Conservation (phyloP, 2,113 vertebrate genomes). For the Junco hyemalis region DNA sequence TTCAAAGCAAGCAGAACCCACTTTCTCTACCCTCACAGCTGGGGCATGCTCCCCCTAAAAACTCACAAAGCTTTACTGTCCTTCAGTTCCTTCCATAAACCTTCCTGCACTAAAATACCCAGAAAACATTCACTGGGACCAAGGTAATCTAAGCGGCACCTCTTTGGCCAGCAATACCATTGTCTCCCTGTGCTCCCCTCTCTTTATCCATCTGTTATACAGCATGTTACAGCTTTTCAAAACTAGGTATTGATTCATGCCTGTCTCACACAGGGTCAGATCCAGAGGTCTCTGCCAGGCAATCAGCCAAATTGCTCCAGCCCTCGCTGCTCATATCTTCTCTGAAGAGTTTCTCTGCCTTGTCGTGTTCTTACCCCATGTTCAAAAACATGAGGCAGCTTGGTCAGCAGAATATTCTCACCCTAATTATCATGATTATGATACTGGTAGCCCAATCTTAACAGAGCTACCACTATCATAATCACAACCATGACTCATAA, state of each 20-base stretch:
- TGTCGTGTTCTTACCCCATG: fast-evolving
- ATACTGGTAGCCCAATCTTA: neutral
- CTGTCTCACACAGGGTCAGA: neutral
- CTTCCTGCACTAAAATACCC: neutral
- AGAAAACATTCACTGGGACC: neutral
- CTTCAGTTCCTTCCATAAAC: neutral
- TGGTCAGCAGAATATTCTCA: neutral
- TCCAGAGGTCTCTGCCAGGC: neutral
- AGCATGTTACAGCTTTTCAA: neutral
- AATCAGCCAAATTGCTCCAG: neutral
- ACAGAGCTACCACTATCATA: neutral
- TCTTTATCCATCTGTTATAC: neutral
- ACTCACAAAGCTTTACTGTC: neutral
- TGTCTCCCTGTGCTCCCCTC: neutral
- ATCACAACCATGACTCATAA: neutral
- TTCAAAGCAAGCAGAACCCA: neutral
- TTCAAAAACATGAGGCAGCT: neutral
- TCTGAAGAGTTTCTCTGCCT: neutral
- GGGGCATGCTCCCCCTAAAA: neutral
- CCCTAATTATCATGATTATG: neutral
- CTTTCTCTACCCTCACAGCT: neutral
- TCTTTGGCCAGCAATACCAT: neutral
- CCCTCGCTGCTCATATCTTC: neutral
- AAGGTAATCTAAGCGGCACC: neutral
- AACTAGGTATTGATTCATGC: neutral